Percentiles rank a stretch among this genome's conserved stretches.
Conservation (phyloP, 2,113 vertebrate species). For the Rhinoderma darwinii region DNA sequence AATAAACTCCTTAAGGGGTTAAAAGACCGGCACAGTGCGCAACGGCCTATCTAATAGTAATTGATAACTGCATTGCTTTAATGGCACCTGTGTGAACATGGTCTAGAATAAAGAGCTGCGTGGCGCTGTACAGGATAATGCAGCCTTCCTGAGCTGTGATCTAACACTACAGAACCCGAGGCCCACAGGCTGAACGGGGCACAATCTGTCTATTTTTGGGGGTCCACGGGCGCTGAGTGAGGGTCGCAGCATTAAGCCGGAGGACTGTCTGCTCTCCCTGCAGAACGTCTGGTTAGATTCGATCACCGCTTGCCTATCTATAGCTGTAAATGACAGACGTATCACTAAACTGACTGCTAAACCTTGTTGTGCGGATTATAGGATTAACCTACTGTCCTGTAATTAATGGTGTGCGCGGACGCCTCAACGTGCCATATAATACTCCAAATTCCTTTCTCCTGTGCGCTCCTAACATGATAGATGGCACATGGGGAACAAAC, state of each 20-base stretch:
- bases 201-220: background rate
- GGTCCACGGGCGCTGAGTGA: background rate
- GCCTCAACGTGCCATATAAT: background rate
- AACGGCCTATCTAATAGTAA: too few species aligned
- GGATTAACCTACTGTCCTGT: conserved; percentile 34
- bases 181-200: background rate
- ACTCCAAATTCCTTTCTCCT: background rate
- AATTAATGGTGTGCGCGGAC: conserved; percentile 25
- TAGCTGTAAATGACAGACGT: conserved; percentile 25
- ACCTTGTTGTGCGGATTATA: conserved; percentile 43
- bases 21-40: too few species aligned
- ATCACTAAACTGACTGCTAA: conserved; percentile 19
- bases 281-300: background rate
- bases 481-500: background rate
- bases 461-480: background rate
- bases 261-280: background rate
- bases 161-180: too few species aligned
- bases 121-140: too few species aligned
- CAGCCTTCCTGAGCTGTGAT: too few species aligned
- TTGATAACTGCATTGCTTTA: too few species aligned
- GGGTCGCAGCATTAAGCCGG: background rate
- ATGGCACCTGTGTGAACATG: too few species aligned
- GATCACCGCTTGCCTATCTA: background rate
- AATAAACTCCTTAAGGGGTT: too few species aligned
- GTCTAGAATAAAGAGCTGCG: too few species aligned